Conservation (phyloP, 2,797 vertebrate species). For the Pampus argenteus region DNA sequence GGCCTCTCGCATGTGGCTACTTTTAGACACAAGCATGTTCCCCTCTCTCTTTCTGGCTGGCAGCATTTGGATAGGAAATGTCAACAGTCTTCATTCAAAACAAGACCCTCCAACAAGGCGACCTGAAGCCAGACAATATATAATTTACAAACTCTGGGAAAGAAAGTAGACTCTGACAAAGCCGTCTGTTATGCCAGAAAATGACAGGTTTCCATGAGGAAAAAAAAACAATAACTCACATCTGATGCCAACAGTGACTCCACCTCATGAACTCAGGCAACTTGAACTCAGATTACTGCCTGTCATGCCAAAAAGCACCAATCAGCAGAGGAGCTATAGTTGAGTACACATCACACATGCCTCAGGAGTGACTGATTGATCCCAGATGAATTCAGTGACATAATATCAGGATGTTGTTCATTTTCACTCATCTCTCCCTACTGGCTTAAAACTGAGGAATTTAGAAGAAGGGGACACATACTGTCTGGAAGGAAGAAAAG, state of each 20-base stretch:
- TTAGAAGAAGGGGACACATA: background rate
- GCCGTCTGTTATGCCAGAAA: constrained; percentile 1
- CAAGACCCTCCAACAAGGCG: constrained; percentile 12
- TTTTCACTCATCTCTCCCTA: constrained; percentile 16
- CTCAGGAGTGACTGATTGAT: constrained; percentile 22
- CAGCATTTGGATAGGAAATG: constrained; percentile 33
- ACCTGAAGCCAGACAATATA: background rate
- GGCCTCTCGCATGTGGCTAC: constrained; percentile 42
- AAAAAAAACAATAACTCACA: constrained; percentile 27
- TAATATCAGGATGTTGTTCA: constrained; percentile 3
- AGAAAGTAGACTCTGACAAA: constrained; percentile 21
- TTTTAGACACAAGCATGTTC: constrained; percentile 56
- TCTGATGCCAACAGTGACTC: constrained; percentile 7
- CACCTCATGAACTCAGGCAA: constrained; percentile 27
- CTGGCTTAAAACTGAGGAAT: background rate
- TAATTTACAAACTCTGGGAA: constrained; percentile 9
- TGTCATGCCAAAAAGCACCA: constrained; percentile 24
- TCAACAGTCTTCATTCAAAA: constrained; percentile 44
- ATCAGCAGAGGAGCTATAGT: constrained; percentile 10
- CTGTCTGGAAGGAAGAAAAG: background rate
- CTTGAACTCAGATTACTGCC: constrained; percentile 22
- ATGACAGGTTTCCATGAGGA: constrained; percentile 3
- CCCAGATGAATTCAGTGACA: constrained; percentile 20
- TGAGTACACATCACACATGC: constrained; percentile 8
- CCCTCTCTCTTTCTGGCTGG: constrained; percentile 30